These are phyloP conservation scores for Drosophila ananassae DNA, from an alignment of 1,140 invertebrate genomes.

Conservation along the genomic window DNA sequence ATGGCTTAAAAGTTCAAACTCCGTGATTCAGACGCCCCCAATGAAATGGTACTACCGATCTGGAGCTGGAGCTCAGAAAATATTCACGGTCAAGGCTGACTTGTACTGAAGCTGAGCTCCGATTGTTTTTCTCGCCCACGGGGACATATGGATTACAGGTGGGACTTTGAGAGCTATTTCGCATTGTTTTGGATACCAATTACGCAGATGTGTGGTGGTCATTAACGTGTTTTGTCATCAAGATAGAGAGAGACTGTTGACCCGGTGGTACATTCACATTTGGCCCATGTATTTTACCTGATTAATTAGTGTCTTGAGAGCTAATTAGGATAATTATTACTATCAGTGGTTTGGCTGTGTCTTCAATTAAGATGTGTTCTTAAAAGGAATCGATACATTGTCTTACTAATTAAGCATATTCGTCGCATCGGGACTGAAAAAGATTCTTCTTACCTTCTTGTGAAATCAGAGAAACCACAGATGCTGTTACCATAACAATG, in stretches of 20 bases:
- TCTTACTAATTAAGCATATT: constrained; percentile 1
- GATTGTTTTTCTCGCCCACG: constrained; percentile 52
- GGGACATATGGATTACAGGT: constrained; percentile 31
- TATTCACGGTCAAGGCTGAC: constrained; percentile 49
- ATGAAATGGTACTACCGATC: constrained; percentile 4
- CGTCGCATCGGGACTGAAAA: neutral
- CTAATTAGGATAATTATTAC: constrained; percentile 7
- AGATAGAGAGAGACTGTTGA: constrained; percentile 25
- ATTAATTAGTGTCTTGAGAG: neutral
- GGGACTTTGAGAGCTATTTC: constrained; percentile 37
- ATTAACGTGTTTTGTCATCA: constrained; percentile 32
- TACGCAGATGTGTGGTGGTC: constrained; percentile 34
- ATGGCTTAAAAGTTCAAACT: constrained; percentile 30
- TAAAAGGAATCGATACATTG: neutral
- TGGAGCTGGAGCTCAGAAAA: constrained; percentile 3
- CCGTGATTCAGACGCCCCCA: constrained; percentile 24
- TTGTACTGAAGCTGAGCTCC: constrained; percentile 13
- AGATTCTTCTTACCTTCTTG: constrained; percentile 44
- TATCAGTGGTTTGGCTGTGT: neutral
- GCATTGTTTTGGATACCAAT: constrained; percentile 39
- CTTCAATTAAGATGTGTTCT: constrained; percentile 14
- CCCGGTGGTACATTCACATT: constrained; percentile 3
- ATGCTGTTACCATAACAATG: constrained; percentile 18
- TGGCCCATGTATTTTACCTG: constrained; percentile 7
- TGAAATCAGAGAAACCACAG: constrained; percentile 20